Conservation (phyloP, 2,888 invertebrate genomes). For the Pedicia rivosa region DNA sequence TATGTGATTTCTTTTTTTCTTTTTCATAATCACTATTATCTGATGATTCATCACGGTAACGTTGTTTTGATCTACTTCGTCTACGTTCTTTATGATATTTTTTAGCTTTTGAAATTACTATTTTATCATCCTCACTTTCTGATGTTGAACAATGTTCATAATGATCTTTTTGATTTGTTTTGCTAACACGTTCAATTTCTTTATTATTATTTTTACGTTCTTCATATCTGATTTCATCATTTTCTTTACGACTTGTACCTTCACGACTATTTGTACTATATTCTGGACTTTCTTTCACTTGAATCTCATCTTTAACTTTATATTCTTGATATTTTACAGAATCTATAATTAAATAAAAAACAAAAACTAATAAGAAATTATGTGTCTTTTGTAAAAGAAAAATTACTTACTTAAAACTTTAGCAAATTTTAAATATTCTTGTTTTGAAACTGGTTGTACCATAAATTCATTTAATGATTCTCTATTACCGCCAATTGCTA, state of each 20-base stretch:
- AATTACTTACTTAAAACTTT: constrained; percentile 69
- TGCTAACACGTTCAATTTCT: constrained; percentile 1
- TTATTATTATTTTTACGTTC: too few species aligned
- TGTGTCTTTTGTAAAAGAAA: constrained; percentile 20
- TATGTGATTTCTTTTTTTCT: constrained; percentile 9
- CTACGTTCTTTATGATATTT: not conserved
- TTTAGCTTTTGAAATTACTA: constrained; percentile 3
- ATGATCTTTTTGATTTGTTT: not conserved
- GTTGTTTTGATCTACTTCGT: too few species aligned
- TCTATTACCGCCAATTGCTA: constrained; percentile 47
- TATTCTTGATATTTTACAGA: constrained; percentile 54
- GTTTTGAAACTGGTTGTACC: constrained; percentile 57
- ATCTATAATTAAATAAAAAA: constrained; percentile 35
- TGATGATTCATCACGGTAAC: not conserved
- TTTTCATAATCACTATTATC: constrained; percentile 1
- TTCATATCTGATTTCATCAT: too few species aligned
- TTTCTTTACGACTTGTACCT: constrained; percentile 9
- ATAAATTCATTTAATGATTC: constrained; percentile 63
- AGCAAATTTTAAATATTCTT: constrained; percentile 64
- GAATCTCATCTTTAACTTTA: constrained; percentile 35
- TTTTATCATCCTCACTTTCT: constrained; percentile 2
- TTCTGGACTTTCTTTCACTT: too few species aligned
- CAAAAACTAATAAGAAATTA: not conserved
- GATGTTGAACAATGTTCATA: not conserved
- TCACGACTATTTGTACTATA: constrained; percentile 3